Conservation (phyloP, 1,140 invertebrate genomes). For the Polypedilum pembai region DNA sequence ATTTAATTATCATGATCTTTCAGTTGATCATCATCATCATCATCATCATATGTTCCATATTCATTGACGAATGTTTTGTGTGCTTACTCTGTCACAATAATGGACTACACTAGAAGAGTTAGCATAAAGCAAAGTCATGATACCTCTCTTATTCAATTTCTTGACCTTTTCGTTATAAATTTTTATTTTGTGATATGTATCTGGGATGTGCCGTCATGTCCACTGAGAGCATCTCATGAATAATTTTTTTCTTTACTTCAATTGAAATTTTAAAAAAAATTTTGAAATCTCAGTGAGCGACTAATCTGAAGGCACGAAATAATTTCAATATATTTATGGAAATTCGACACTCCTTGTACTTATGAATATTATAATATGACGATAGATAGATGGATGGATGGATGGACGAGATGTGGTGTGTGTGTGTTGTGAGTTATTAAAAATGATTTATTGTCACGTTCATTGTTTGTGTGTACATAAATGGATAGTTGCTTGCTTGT, state of each 20-base stretch:
- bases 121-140: slow-evolving; percentile 2
- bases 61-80: not conserved
- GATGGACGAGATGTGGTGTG: not conserved
- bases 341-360: slow-evolving; percentile 14
- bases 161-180: slow-evolving; percentile 7
- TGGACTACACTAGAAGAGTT: not conserved
- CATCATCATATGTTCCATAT: not conserved
- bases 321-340: not conserved
- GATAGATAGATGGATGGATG: not conserved
- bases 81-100: slow-evolving; percentile 24
- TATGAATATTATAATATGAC: slow-evolving; percentile 16
- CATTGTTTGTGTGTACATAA: not conserved
- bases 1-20: too few species aligned
- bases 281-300: not conserved
- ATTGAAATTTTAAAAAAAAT: too few species aligned
- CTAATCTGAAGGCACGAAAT: not conserved
- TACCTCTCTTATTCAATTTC: not conserved
- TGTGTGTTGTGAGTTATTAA: not conserved
- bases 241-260: too few species aligned
- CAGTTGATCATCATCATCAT: too few species aligned
- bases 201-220: slow-evolving; percentile 1
- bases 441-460: slow-evolving; percentile 18
- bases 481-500: not conserved
- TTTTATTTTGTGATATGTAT: not conserved
- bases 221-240: not conserved